Conservation (phyloP, 2,888 invertebrate genomes). For the Geophilus truncorum region DNA sequence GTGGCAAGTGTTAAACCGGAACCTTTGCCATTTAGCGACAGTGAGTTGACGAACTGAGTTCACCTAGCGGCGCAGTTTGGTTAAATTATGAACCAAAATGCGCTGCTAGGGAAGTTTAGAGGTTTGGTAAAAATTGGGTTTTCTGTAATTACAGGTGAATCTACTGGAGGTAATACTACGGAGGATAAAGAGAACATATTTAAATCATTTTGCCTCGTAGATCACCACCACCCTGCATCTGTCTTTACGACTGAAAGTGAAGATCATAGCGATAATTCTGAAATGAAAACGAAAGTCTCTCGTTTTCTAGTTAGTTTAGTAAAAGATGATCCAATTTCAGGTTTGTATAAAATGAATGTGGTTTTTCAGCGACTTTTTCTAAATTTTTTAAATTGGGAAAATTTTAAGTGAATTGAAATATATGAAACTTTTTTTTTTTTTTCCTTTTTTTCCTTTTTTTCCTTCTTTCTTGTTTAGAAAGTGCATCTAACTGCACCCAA, state of each 20-base stretch:
- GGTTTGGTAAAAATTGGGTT: background rate
- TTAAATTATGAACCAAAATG: too few species aligned
- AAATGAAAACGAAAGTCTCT: conserved; percentile 48
- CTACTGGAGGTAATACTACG: background rate
- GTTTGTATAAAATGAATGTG: conserved; percentile 30
- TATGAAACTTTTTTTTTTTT: background rate
- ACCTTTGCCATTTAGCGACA: conserved; percentile 40
- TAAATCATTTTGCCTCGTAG: conserved; percentile 27
- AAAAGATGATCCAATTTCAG: conserved; percentile 35
- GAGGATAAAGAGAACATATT: background rate
- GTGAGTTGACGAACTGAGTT: too few species aligned
- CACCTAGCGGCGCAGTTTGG: too few species aligned
- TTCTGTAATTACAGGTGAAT: background rate
- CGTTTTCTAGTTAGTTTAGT: conserved; percentile 56
- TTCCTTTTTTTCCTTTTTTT: background rate
- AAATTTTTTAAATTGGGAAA: background rate
- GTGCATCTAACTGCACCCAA: background rate
- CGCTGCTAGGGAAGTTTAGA: too few species aligned
- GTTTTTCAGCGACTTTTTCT: too few species aligned
- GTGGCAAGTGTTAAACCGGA: background rate
- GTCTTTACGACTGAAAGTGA: background rate
- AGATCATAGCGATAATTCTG: background rate
- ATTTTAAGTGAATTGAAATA: background rate
- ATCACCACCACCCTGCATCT: background rate
- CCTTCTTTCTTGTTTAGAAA: too few species aligned